phyloP scores from a whole-genome alignment of 2,797 vertebrate species.

The Botia kubotai region DNA sequence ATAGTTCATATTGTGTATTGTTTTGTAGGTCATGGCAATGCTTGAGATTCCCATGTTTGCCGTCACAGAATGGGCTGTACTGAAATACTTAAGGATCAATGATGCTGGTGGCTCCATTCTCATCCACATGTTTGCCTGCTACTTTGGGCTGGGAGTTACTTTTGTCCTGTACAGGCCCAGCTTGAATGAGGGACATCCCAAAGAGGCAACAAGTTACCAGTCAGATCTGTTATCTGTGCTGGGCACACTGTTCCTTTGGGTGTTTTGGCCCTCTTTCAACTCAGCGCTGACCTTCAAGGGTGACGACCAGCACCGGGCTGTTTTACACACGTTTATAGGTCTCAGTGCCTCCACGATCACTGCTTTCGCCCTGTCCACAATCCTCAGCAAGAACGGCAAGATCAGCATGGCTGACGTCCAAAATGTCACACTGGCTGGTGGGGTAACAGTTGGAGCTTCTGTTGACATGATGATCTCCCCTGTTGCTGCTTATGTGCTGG shows the following conservation, averaged over 20 bases:
- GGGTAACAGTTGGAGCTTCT: slow-evolving; percentile 81
- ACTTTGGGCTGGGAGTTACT: slow-evolving; percentile 84
- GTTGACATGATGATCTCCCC: slow-evolving; percentile 84
- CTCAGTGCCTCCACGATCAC: slow-evolving; percentile 81
- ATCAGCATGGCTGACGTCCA: slow-evolving; percentile 83
- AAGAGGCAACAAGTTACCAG: slow-evolving; percentile 76
- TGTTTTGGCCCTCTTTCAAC: slow-evolving; percentile 91
- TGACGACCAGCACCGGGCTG: slow-evolving; percentile 82
- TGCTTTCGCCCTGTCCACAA: slow-evolving; percentile 80
- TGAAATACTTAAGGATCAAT: slow-evolving; percentile 77
- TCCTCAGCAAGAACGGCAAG: slow-evolving; percentile 80
- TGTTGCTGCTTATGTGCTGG: slow-evolving; percentile 76
- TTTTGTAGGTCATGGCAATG: slow-evolving; percentile 73
- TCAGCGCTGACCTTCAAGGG: slow-evolving; percentile 77
- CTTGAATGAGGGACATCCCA: slow-evolving; percentile 69
- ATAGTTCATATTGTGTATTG: neutral
- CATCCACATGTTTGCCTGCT: slow-evolving; percentile 87
- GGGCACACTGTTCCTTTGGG: slow-evolving; percentile 87
- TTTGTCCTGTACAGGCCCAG: slow-evolving; percentile 78
- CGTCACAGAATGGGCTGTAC: slow-evolving; percentile 79
- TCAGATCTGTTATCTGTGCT: slow-evolving; percentile 82
- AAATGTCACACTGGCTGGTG: slow-evolving; percentile 85
- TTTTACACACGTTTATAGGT: slow-evolving; percentile 86
- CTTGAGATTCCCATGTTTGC: slow-evolving; percentile 82
- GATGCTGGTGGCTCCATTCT: slow-evolving; percentile 86